Conservation (phyloP, 2,797 vertebrate genomes). For the Rachycentron canadum region DNA sequence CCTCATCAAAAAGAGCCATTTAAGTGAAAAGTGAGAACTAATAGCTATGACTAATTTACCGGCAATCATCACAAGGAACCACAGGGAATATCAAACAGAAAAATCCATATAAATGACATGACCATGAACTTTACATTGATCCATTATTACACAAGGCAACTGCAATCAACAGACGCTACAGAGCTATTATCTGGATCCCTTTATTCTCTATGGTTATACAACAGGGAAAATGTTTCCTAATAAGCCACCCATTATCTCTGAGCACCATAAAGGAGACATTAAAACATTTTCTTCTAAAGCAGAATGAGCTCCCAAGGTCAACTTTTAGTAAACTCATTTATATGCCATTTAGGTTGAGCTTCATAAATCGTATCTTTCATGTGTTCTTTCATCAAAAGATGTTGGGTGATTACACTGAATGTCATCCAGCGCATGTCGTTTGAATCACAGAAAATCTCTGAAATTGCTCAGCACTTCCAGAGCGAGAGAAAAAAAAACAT, state of each 20-base stretch:
- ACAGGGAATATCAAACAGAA: slow-evolving; percentile 33
- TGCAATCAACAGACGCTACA: slow-evolving; percentile 22
- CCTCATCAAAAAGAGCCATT: slow-evolving; percentile 2
- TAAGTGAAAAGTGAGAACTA: not conserved
- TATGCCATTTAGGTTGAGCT: slow-evolving; percentile 73
- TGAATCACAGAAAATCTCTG: slow-evolving; percentile 45
- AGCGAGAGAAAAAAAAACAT: slow-evolving; percentile 1
- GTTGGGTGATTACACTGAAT: slow-evolving; percentile 67
- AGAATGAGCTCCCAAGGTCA: slow-evolving; percentile 78
- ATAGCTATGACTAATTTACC: slow-evolving; percentile 3
- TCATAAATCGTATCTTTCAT: slow-evolving; percentile 66
- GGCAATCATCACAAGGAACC: slow-evolving; percentile 51
- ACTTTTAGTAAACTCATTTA: slow-evolving; percentile 70
- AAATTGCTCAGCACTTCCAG: slow-evolving; percentile 35
- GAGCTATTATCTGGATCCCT: slow-evolving; percentile 47
- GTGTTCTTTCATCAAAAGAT: slow-evolving; percentile 73
- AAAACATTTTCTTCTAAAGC: slow-evolving; percentile 66
- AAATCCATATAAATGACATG: slow-evolving; percentile 32
- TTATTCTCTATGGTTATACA: slow-evolving; percentile 56
- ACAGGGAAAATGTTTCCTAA: slow-evolving; percentile 57
- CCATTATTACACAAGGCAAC: slow-evolving; percentile 36
- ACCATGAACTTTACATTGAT: slow-evolving; percentile 46
- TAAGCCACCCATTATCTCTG: slow-evolving; percentile 71
- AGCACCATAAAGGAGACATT: slow-evolving; percentile 68
- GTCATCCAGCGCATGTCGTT: slow-evolving; percentile 49